Evolutionary conservation across 2,797 vertebrate genomes (phyloP), one percentile per base, ranked within the genome.

Genomic region (Galago senegalensis): DNA sequence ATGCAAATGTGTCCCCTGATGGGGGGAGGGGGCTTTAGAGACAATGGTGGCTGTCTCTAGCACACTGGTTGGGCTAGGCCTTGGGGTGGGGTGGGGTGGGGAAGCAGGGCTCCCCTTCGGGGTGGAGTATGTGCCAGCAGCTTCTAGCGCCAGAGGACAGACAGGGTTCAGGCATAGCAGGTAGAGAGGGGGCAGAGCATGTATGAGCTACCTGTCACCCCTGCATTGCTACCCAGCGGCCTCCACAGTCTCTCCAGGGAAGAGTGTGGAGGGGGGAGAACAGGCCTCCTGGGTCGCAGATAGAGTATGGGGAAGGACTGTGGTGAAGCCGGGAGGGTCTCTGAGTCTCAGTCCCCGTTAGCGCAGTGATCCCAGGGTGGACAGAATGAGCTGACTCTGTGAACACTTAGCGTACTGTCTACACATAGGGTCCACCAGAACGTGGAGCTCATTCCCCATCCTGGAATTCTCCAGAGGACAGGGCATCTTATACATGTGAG

Each of bases 301-400:
- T 34, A 46, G 80, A 46, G 23, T 56, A 75, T 89, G 61, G 69
- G 0, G 0, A 72, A 87, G 40, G 65, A 67, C 9, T n/a, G 31
- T 18, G 65, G 63, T 31, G 31, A 75, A 37, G 43, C 23, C 72
- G 31, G 65, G n/a, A 27, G 34, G 31, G 1, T 70, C 82, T 82
- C 9, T 1, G 69, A 49, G 73, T 56, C 76, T 92, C 25, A 0
- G 67, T 87, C 69, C 34, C 67, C n/a, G 2, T 13, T 2, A 10
- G 25, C 18, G 12, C 4, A 9, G 10, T 49, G 46, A 58, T 7
- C 11, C 31, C 31, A 4, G n/a, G 10, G 27, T 43, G 43, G 61
- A 29, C 1, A 1, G 21, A 37, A 27, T 23, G 7, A 40, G 43
- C 7, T 67, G 6, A 1, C 70, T 2, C 11, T 2, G 1, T 10